These are phyloP conservation scores for Oxyruncus cristatus DNA, from an alignment of 2,113 vertebrate species.

Conservation along the genomic window DNA sequence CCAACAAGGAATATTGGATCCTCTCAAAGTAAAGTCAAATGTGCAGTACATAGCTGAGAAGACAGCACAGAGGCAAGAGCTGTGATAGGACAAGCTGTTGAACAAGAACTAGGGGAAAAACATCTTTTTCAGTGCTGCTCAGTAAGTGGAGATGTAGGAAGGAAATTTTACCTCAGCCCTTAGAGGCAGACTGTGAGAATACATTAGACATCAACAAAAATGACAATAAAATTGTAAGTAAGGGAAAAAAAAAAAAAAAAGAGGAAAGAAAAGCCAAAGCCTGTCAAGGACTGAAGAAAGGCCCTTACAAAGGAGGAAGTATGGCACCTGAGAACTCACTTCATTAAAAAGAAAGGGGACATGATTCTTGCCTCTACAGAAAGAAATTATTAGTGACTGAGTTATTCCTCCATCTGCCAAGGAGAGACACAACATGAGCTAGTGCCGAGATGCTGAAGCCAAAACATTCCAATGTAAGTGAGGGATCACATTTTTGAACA, in stretches of 20 bases:
- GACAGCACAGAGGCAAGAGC: background rate
- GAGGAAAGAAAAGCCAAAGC: background rate
- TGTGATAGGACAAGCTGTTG: background rate
- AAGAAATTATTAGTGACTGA: background rate
- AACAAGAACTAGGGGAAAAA: background rate
- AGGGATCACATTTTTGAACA: background rate
- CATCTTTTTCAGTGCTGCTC: background rate
- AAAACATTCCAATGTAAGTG: background rate
- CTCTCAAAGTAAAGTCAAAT: background rate
- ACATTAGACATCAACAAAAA: background rate
- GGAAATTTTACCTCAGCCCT: background rate
- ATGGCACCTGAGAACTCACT: background rate
- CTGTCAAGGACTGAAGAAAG: background rate
- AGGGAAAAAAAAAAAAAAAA: background rate
- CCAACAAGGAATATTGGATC: background rate
- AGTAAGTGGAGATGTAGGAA: background rate
- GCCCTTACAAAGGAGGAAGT: background rate
- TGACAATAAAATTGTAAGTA: background rate
- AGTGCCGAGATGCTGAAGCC: background rate
- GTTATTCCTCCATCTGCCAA: background rate
- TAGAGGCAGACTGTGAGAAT: background rate
- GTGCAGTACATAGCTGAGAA: background rate
- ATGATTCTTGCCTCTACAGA: background rate
- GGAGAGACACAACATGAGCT: background rate
- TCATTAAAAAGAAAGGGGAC: background rate